phyloP scores from a whole-genome alignment of 2,113 vertebrate species.

The Phalacrocorax brasilianus region DNA sequence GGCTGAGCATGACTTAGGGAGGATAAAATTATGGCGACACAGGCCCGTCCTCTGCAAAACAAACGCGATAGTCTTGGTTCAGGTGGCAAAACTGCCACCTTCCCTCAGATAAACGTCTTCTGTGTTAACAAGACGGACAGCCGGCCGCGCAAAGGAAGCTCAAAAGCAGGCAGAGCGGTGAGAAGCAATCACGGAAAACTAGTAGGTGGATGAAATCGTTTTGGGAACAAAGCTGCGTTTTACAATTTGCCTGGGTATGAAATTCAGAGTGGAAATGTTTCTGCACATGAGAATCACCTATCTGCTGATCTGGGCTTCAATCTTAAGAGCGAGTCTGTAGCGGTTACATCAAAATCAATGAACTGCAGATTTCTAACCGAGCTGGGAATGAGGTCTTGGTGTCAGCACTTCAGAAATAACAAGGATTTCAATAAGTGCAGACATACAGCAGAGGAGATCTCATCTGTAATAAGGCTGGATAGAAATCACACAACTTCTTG shows the following conservation, averaged over 20 bases:
- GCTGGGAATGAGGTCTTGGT: background rate
- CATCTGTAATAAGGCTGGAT: background rate
- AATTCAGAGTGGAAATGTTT: background rate
- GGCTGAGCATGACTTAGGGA: background rate
- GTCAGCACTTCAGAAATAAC: background rate
- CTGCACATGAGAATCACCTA: background rate
- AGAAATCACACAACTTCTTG: background rate
- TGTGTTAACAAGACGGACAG: background rate
- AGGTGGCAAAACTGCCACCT: background rate
- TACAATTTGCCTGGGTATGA: background rate
- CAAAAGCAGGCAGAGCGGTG: background rate
- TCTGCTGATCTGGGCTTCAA: background rate
- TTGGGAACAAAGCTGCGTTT: background rate
- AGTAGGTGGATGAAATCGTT: background rate
- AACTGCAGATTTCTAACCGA: background rate
- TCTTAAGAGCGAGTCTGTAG: background rate
- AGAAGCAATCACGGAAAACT: background rate
- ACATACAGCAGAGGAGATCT: background rate
- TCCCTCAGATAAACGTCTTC: background rate
- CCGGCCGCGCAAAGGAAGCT: background rate
- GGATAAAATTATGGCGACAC: background rate
- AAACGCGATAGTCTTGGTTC: background rate
- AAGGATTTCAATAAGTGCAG: background rate
- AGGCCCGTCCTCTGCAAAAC: background rate
- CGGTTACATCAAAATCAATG: background rate